Base-by-base conservation (phyloP, 2,888 invertebrate genomes). In the Leucoma salicis region DNA sequence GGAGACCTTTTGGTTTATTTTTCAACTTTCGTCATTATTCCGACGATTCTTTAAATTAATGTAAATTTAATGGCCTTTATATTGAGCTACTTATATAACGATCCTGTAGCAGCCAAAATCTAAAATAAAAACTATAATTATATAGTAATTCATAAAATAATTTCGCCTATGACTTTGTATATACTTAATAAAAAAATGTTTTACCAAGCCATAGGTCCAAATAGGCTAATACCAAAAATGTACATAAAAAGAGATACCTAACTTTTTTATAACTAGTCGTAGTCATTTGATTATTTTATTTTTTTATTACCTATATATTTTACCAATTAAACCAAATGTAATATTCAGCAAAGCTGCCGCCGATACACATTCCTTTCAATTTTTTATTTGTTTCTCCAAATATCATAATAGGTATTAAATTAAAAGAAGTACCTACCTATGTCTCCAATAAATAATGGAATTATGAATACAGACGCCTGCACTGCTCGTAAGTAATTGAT, bases 171-270 rank as follows among this genome's bases (percentile, higher is more conserved):
- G 11, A 35, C 27, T 35, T 41, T 37, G 36, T 28, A 29, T 32
- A n/a, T n/a, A n/a, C n/a, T n/a, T 31, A 39, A 42, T 33, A 31
- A 21, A 31, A 12, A n/a, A 13, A 34, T n/a, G n/a, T n/a, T n/a
- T n/a, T n/a, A 18, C 29, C 42, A 27, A 13, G 31, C 33, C n/a
- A 53, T 59, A 53, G 53, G 46, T 48, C 47, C 44, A 48, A 29
- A 44, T 56, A 51, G 55, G 57, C 63, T 61, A 59, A 74, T 77
- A 79, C 81, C 81, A 81, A 81, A 80, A 78, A 75, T 79, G 75
- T 81, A 79, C 66, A 80, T 79, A 79, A 13, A 63, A 70, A 56
- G 31, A 66, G 65, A 64, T 64, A 64, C 60, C 53, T 60, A 64
- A 63, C 53, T 60, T 65, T 63, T 66, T 70, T 66, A 65, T 71